Conservation (phyloP, 2,888 invertebrate genomes). For the Sinopyrophorus schimmeli region DNA sequence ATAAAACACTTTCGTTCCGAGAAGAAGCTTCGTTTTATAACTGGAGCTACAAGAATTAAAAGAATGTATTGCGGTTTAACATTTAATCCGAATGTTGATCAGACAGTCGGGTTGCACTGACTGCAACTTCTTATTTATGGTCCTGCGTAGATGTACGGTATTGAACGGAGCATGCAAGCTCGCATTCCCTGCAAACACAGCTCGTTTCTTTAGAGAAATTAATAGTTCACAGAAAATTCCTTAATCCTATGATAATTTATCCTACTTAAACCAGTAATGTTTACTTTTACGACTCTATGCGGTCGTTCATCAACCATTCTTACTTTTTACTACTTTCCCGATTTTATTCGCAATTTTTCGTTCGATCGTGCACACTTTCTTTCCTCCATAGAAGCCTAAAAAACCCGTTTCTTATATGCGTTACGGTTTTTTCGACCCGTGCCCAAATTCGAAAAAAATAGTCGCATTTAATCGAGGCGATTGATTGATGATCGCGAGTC, state of each 20-base stretch:
- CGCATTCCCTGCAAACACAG: constrained; percentile 46
- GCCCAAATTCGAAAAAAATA: too few relatives aligned
- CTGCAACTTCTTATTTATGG: constrained; percentile 44
- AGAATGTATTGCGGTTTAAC: constrained; percentile 51
- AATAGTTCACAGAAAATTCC: neutral
- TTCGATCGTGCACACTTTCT: too few relatives aligned
- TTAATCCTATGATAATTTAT: neutral
- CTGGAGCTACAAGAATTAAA: constrained; percentile 47
- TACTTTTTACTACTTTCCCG: too few relatives aligned
- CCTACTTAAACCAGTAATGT: neutral
- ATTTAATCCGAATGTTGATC: constrained; percentile 52
- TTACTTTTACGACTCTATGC: too few relatives aligned
- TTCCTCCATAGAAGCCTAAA: too few relatives aligned
- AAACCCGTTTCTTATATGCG: too few relatives aligned
- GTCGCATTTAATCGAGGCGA: too few relatives aligned
- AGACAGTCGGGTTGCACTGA: constrained; percentile 43
- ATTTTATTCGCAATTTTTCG: too few relatives aligned
- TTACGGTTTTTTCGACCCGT: too few relatives aligned
- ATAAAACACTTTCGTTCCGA: constrained; percentile 37
- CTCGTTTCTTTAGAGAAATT: constrained; percentile 8
- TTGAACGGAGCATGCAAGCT: constrained; percentile 43
- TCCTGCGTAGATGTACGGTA: constrained; percentile 44
- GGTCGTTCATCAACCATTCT: too few relatives aligned
- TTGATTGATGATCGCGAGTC: constrained; percentile 25
- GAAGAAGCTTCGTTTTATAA: constrained; percentile 42